These are phyloP conservation scores for Psilopogon haemacephalus DNA, from an alignment of 2,113 vertebrate species.

Conservation along the genomic window DNA sequence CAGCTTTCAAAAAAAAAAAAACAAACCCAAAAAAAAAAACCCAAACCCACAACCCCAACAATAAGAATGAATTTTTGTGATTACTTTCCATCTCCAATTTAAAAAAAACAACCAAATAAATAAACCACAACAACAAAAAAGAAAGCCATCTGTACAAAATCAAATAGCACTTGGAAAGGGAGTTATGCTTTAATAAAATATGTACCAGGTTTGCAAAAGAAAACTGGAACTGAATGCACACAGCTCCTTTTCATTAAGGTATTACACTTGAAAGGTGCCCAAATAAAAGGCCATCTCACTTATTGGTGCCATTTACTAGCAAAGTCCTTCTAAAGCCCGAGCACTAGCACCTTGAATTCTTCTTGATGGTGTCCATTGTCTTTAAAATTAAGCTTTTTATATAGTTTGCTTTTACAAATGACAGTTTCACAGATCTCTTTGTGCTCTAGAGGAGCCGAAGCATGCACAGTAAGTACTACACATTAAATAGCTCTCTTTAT, in stretches of 20 bases:
- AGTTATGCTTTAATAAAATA: background rate
- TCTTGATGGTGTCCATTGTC: background rate
- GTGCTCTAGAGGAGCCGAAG: background rate
- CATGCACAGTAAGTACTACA: background rate
- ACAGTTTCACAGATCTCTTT: background rate
- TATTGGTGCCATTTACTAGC: background rate
- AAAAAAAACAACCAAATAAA: background rate
- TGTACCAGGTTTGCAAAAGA: background rate
- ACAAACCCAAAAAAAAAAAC: too few species aligned
- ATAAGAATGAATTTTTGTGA: background rate
- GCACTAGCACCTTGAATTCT: background rate
- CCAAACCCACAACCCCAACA: too few species aligned
- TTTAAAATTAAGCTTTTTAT: slow-evolving; percentile 12
- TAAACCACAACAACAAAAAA: background rate
- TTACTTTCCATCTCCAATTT: background rate
- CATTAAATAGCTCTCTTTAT: slow-evolving; percentile 18
- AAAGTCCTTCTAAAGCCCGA: background rate
- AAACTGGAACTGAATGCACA: background rate
- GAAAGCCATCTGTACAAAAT: background rate
- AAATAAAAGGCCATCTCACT: background rate
- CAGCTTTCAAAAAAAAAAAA: background rate
- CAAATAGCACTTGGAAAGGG: background rate
- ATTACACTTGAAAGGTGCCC: background rate
- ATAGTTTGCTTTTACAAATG: background rate
- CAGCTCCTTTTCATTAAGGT: background rate